Evolutionary conservation across 1,140 invertebrate species (phyloP).

Genomic region (Pogonognathellus flavescens): DNA sequence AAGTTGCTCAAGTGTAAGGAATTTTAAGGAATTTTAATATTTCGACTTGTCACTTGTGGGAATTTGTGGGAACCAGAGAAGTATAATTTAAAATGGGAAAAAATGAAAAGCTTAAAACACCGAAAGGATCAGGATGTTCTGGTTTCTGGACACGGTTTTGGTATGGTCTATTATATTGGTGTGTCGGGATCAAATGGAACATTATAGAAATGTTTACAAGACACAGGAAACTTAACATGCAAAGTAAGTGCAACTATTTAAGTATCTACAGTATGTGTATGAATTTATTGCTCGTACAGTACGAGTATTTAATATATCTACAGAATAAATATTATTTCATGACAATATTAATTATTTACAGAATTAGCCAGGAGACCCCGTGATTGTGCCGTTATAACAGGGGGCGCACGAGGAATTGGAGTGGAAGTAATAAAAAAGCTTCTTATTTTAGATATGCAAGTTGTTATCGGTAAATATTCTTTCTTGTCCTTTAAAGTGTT

Average conservation of each 20-base stretch:
- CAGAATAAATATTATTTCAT: not conserved
- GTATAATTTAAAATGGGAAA: not conserved
- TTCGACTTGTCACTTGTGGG: too few species aligned
- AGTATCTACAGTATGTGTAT: not conserved
- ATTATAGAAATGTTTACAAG: constrained; percentile 45
- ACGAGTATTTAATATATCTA: not conserved
- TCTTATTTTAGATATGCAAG: constrained; percentile 82
- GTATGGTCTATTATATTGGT: not conserved
- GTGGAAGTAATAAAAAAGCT: constrained; percentile 83
- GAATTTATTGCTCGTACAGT: not conserved
- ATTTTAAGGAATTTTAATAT: too few species aligned
- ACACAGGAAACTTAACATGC: constrained; percentile 22
- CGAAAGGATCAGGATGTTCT: not conserved
- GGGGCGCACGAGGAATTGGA: constrained; percentile 89
- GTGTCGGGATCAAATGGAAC: constrained; percentile 10
- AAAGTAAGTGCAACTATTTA: not conserved
- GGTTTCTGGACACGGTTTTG: constrained; percentile 43
- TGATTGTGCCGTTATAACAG: constrained; percentile 87
- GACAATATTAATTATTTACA: constrained; percentile 57
- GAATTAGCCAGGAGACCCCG: constrained; percentile 71
- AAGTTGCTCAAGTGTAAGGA: too few species aligned
- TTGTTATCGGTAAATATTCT: constrained; percentile 69
- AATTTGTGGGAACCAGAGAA: too few species aligned
- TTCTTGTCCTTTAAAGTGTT: not conserved
- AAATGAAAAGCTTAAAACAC: not conserved